These are phyloP conservation scores for Scaptodrosophila latifasciaeformis DNA, from an alignment of 2,888 invertebrate genomes.

Conservation along the genomic window DNA sequence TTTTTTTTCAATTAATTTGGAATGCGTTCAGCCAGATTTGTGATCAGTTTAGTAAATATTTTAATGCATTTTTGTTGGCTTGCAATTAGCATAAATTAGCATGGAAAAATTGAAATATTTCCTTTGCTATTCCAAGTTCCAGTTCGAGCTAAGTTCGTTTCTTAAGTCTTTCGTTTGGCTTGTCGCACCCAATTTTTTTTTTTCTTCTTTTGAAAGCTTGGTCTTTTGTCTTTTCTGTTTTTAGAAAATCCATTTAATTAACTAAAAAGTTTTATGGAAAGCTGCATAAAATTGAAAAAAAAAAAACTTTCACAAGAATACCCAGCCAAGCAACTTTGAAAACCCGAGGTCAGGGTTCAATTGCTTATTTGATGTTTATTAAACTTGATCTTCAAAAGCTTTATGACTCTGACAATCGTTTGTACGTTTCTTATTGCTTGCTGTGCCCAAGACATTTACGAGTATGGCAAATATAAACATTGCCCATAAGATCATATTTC, in stretches of 20 bases:
- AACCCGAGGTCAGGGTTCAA: conserved; percentile 56
- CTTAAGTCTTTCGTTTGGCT: conserved; percentile 43
- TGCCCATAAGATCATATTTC: conserved; percentile 60
- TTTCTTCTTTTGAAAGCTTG: conserved; percentile 3
- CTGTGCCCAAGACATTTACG: conserved; percentile 8
- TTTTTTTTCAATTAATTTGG: too few species aligned
- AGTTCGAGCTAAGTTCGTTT: conserved; percentile 47
- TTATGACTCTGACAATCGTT: background rate
- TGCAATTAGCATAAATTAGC: background rate
- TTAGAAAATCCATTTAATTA: background rate
- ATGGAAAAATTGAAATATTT: too few species aligned
- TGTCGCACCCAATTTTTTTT: conserved; percentile 24
- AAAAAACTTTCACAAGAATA: conserved; percentile 46
- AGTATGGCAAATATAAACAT: conserved; percentile 32
- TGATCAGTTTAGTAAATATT: too few species aligned
- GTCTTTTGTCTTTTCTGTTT: background rate
- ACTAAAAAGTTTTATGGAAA: background rate
- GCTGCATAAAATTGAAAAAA: background rate
- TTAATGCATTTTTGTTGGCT: background rate
- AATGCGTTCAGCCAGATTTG: conserved; percentile 8
- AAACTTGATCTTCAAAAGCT: conserved; percentile 52
- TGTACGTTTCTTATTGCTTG: background rate
- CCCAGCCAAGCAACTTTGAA: conserved; percentile 29
- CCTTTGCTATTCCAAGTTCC: too few species aligned
- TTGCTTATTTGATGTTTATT: conserved; percentile 38